Evolutionary conservation across 1,140 invertebrate species (phyloP), one percentile per base, ranked within the genome.

Genomic region (Drosophila ohnishii): DNA sequence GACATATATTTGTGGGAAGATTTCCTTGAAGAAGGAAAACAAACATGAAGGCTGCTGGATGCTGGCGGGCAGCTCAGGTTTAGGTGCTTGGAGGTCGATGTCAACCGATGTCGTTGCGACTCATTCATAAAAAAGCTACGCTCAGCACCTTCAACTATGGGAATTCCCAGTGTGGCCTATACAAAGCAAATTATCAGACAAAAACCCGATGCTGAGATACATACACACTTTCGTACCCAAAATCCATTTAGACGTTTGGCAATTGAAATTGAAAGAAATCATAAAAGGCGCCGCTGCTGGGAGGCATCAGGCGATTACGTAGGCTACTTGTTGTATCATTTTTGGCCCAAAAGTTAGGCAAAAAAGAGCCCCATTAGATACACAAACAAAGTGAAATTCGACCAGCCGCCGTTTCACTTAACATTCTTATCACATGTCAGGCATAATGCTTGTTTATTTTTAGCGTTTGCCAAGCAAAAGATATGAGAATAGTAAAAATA

Each of bases 371-470:
- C 45, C 62, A 56, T 58, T 66, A 66, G 48, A 73, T 25, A 56
- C 62, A 37, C 30, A 60, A 60, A 60, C 44, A 66, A 67, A 76
- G 62, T 76, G 63, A 76, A 76, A 76, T 76, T 75, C 22, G 39
- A 42, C 45, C n/a, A 57, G 47, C 37, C 34, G 39, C 35, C 63
- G 73, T 65, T 74, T 75, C 53, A 74, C 71, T 75, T 75, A 57
- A 74, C 71, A 75, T 75, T 75, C 72, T 75, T 75, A 75, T 75
- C 72, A 74, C 72, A 75, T 42, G 44, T 39, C 65, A 13, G 53
- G 19, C 50, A 58, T 56, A 45, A 63, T 32, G 50, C 50, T 47
- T 40, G 71, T 48, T 74, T 74, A 73, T 74, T 63, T 74, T 71
- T 71, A 71, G 51, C 13, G 14, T 45, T 19, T 13, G 35, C 30